Base-by-base conservation (phyloP, 2,888 invertebrate genomes). In the Drosophila formosana region DNA sequence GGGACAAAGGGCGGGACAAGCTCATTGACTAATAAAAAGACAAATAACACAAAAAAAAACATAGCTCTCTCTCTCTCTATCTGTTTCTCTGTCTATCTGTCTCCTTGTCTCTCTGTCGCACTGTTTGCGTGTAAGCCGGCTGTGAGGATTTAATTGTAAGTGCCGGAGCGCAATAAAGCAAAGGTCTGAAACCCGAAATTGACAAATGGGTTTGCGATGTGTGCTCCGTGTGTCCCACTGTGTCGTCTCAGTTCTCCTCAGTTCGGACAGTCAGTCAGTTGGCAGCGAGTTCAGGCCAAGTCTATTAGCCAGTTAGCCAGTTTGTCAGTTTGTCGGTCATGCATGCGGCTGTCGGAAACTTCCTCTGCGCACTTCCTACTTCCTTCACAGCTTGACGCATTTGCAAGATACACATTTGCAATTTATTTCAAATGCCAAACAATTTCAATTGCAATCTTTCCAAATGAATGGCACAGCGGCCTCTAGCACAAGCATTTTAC, bases 351-450 rank as follows among this genome's bases (percentile, higher is more conserved):
- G 56, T 58, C 52, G 43, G 30, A 39, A 60, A 76, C 73, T 76
- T 75, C 77, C 75, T 76, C 39, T 69, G 67, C 80, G 57, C 71
- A 75, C 77, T 82, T 86, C 83, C 82, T 79, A 82, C 85, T 88
- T 88, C 86, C 86, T 88, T 62, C 80, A 58, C 86, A 81, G 79
- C 73, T 57, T 77, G 83, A 70, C 47, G 53, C 72, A 53, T 78
- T 51, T 63, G 53, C 47, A 45, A 79, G 79, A 81, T 85, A 80
- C 84, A 78, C 79, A 82, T 88, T 86, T 72, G 85, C 88, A 88
- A 88, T 86, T 88, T 76, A 88, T 86, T 86, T 83, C 73, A 75
- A 86, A 86, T 86, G 74, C 80, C 83, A 79, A 80, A 63, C 80
- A 80, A 83, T 85, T 72, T 80, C 78, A 80, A 85, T 80, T 84